A percentile compares a stretch with the other conserved stretches of the same genome.
Conservation (phyloP, 2,113 vertebrate species). For the Petroica traversi region DNA sequence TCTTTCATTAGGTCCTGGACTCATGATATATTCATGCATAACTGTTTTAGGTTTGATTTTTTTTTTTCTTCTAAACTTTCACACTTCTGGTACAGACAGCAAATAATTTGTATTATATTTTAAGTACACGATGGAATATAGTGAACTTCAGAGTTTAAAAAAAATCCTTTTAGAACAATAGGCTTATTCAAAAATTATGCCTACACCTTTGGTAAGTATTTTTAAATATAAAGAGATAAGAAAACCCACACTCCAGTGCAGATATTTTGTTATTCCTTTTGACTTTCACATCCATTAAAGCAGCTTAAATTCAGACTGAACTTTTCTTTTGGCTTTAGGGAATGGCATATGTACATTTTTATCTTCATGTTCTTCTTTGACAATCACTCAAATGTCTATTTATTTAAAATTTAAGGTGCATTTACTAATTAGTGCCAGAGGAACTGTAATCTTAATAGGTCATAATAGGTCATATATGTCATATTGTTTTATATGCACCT, state of each 20-base stretch:
- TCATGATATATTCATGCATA: not conserved
- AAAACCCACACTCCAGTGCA: not conserved
- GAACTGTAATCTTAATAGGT: constrained; percentile 34
- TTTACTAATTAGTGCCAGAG: constrained; percentile 38
- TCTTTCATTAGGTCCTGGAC: not conserved
- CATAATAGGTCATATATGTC: constrained; percentile 13
- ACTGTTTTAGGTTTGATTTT: not conserved
- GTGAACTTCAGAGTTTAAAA: not conserved
- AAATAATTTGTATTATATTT: not conserved
- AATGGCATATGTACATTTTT: not conserved
- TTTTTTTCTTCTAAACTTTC: not conserved
- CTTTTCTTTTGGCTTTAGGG: not conserved
- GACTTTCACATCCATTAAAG: not conserved
- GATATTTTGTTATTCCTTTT: constrained; percentile 22
- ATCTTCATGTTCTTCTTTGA: not conserved
- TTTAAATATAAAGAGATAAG: not conserved
- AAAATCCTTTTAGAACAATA: not conserved
- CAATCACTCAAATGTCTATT: not conserved
- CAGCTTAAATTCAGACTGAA: constrained; percentile 9
- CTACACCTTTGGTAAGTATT: not conserved
- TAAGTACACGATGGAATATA: not conserved
- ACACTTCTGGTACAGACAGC: not conserved
- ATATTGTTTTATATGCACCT: not conserved
- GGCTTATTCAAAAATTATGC: not conserved
- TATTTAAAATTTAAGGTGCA: constrained; percentile 50